These are phyloP conservation scores for Capricornis sumatraensis DNA, from an alignment of 2,113 vertebrate genomes.

Conservation along the genomic window DNA sequence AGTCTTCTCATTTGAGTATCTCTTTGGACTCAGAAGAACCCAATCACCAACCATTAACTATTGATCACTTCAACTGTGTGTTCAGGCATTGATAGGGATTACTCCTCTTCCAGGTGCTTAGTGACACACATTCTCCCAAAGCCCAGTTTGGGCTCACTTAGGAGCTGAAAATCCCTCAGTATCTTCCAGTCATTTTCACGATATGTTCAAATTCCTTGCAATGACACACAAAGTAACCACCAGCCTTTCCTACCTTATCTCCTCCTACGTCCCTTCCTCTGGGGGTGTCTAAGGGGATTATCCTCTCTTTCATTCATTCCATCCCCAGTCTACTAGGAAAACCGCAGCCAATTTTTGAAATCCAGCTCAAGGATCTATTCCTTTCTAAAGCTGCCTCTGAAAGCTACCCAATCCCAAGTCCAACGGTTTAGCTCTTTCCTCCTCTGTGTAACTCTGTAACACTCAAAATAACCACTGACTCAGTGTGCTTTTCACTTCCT, in stretches of 20 bases:
- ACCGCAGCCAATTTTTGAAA: background rate
- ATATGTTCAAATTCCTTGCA: background rate
- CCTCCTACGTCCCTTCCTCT: background rate
- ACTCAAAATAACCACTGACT: background rate
- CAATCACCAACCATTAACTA: background rate
- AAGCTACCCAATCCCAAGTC: background rate
- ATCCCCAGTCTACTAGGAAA: background rate
- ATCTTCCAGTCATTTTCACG: background rate
- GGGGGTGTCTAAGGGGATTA: background rate
- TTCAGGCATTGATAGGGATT: background rate
- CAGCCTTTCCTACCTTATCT: background rate
- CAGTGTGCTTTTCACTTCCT: background rate
- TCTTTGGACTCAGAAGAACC: background rate
- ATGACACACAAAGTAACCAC: background rate
- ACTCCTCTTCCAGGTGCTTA: background rate
- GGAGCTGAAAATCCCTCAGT: background rate
- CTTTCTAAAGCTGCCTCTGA: background rate
- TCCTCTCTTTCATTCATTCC: background rate
- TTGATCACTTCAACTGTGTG: background rate
- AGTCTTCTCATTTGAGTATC: background rate
- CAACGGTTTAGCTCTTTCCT: background rate
- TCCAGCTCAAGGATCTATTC: background rate
- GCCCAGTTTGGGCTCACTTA: background rate
- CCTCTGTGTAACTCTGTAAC: background rate
- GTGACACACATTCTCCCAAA: background rate